Evolutionary conservation across 2,113 vertebrate species (phyloP).

Genomic region (Pycnonotus jocosus): DNA sequence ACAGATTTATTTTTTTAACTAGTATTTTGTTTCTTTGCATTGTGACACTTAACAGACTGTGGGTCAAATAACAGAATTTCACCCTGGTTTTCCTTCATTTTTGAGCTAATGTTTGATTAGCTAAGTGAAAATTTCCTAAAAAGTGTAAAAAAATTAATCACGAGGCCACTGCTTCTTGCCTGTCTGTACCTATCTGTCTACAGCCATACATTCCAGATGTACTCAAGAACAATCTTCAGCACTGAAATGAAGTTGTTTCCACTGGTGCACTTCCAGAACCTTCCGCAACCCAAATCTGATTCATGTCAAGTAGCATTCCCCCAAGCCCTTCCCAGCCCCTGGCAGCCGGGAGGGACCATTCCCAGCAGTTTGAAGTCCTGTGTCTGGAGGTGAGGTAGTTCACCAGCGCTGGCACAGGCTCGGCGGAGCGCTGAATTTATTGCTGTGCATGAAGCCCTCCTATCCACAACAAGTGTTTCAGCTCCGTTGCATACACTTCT

Average conservation of each 20-base stretch:
- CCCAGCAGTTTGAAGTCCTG: too few relatives aligned
- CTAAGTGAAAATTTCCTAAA: neutral
- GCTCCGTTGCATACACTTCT: accelerated
- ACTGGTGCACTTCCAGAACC: neutral
- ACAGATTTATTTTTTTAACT: neutral
- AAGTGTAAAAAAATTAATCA: neutral
- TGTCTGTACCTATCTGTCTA: neutral
- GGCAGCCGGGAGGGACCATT: neutral
- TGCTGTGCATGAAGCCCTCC: neutral
- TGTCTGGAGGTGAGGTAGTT: neutral
- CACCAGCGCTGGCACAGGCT: accelerated
- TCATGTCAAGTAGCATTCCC: neutral
- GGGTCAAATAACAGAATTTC: neutral
- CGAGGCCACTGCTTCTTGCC: neutral
- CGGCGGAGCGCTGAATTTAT: accelerated
- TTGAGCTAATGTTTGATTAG: neutral
- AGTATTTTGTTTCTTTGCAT: neutral
- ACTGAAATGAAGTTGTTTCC: neutral
- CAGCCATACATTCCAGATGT: neutral
- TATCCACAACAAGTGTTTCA: accelerated
- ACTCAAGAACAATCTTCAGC: neutral
- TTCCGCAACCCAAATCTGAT: neutral
- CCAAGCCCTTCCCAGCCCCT: neutral
- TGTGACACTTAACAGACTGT: neutral
- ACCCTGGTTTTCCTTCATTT: neutral